Base-by-base conservation (phyloP, 1,140 invertebrate genomes). In the Scaptodrosophila lebanonensis region DNA sequence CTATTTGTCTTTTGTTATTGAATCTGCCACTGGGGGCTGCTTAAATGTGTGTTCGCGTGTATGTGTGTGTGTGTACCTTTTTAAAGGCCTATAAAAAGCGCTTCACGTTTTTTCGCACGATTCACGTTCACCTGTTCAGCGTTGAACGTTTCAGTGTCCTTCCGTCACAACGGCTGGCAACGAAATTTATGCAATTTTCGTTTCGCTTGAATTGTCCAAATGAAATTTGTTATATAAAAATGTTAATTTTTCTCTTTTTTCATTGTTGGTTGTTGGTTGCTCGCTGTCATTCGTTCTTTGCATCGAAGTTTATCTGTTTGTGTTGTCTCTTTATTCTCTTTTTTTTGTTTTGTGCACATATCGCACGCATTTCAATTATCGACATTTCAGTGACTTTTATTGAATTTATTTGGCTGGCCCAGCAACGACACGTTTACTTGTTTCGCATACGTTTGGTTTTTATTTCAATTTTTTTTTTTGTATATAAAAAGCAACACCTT, bases 211-310 rank as follows among this genome's bases (percentile, higher is more conserved):
- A 36, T 65, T 68, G 63, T 51, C 56, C 36, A 77, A 67, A 64
- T 72, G 51, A 64, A 77, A 77, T 77, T 77, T 77, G 67, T 67
- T 67, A 60, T 39, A 71, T 64, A 76, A 63, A 75, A 61, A 71
- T 77, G 66, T 47, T 60, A 68, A 72, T 77, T 77, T 66, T 52
- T 38, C 13, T 49, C 17, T 30, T 20, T 30, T 33, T 27, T 25
- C 3, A 25, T 25, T 25, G n/a, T n/a, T n/a, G n/a, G n/a, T n/a
- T n/a, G n/a, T 25, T 4, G 8, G 22, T 25, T 25, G 22, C 22
- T 25, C 8, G n/a, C n/a, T n/a, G 22, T 25, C 3, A 8, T 25
- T 12, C 5, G 11, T 38, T 38, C 13, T 38, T 38, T 38, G 4
- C 35, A 3, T 38, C 17, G 4, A 9, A 15, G 9, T 52, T 29